Percentiles rank a stretch among this genome's conserved stretches.
Conservation (phyloP, 2,888 invertebrate species). For the Ormyrus pomaceus region DNA sequence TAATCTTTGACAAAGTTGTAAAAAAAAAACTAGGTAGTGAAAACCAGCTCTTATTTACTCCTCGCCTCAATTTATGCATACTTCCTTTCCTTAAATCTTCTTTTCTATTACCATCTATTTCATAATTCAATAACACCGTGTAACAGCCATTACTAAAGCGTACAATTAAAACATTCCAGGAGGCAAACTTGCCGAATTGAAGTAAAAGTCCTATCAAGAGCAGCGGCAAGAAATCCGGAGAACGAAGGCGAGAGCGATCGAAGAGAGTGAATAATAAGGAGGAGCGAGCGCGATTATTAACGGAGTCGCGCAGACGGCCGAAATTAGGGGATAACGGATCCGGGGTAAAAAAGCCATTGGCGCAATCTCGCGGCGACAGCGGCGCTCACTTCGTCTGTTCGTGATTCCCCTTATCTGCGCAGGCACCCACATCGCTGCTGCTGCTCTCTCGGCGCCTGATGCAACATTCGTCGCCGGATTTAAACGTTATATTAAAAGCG, state of each 20-base stretch:
- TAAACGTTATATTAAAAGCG: slow-evolving; percentile 61
- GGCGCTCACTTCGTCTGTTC: slow-evolving; percentile 41
- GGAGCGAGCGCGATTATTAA: slow-evolving; percentile 2
- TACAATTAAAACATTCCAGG: no score
- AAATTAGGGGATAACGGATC: slow-evolving; percentile 31
- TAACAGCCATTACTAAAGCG: no score
- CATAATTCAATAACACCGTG: no score
- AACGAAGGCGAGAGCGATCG: slow-evolving; percentile 12
- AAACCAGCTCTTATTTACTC: no score
- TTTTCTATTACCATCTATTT: no score
- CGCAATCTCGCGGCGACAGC: slow-evolving; percentile 12
- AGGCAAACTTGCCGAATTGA: no score
- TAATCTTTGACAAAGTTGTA: no score
- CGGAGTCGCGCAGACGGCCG: neutral
- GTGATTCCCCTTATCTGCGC: slow-evolving; percentile 55
- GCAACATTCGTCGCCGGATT: slow-evolving; percentile 59
- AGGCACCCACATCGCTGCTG: slow-evolving; percentile 34
- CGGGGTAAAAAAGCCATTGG: slow-evolving; percentile 28
- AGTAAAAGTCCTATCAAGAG: neutral
- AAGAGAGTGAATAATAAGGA: slow-evolving; percentile 11
- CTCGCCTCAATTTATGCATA: no score
- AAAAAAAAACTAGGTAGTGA: no score
- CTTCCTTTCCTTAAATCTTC: no score
- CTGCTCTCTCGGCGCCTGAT: slow-evolving; percentile 41
- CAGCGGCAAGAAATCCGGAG: neutral